Evolutionary conservation across 2,113 vertebrate genomes (phyloP).

Genomic region (Archilochus colubris): DNA sequence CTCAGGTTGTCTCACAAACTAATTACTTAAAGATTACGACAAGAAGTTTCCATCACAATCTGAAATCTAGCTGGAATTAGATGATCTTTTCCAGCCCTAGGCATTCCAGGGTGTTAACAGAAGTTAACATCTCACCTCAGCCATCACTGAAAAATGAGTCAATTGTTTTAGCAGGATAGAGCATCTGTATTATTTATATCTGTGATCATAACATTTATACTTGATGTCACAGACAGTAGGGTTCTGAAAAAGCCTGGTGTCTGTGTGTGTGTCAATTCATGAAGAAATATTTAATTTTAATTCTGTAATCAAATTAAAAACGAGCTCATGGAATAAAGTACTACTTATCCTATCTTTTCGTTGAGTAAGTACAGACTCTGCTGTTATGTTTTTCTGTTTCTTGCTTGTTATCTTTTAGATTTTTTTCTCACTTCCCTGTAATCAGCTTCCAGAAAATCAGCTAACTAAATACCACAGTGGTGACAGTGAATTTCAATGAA

Average conservation of each 20-base stretch:
- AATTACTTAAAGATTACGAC: neutral
- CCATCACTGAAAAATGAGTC: neutral
- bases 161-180: neutral
- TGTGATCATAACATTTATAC: neutral
- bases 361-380: slow-evolving; percentile 28
- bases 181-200: neutral
- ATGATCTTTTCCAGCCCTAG: neutral
- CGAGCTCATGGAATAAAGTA: neutral
- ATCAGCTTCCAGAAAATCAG: slow-evolving; percentile 65
- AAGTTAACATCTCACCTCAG: neutral
- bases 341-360: neutral
- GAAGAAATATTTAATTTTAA: neutral
- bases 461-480: slow-evolving; percentile 77
- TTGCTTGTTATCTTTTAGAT: slow-evolving; percentile 15
- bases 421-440: slow-evolving; percentile 42
- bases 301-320: slow-evolving; percentile 7
- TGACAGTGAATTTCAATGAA: slow-evolving; percentile 76
- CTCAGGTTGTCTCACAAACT: neutral
- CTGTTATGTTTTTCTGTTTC: slow-evolving; percentile 28
- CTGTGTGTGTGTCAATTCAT: neutral
- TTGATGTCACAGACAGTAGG: neutral
- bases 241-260: neutral
- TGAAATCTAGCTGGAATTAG: neutral
- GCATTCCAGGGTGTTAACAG: neutral
- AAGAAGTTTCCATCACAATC: neutral